Conservation (phyloP, 2,888 invertebrate species). For the Zaprionus obscuricornis region DNA sequence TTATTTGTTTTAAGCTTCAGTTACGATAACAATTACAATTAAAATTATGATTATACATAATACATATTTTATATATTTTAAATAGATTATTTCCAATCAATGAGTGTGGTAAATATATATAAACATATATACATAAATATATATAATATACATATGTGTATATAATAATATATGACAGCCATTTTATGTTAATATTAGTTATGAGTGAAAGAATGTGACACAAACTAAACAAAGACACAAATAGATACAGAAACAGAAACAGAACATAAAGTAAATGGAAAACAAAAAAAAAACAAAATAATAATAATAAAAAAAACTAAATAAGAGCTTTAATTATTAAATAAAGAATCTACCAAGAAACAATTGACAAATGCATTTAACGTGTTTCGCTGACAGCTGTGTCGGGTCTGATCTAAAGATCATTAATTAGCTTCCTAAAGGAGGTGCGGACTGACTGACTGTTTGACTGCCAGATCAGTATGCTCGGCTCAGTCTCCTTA, state of each 20-base stretch:
- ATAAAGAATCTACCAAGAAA: slow-evolving; percentile 70
- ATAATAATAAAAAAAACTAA: slow-evolving; percentile 56
- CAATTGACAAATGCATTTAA: slow-evolving; percentile 38
- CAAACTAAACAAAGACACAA: slow-evolving; percentile 2
- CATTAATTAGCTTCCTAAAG: slow-evolving; percentile 59
- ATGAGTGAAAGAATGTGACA: slow-evolving; percentile 28
- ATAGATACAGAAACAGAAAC: background rate
- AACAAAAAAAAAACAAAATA: slow-evolving; percentile 26
- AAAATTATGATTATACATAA: slow-evolving; percentile 22
- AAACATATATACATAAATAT: slow-evolving; percentile 31
- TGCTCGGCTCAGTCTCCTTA: background rate
- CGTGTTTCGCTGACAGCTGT: slow-evolving; percentile 52
- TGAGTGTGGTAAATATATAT: slow-evolving; percentile 41
- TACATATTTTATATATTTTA: slow-evolving; percentile 63
- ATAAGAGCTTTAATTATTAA: slow-evolving; percentile 80
- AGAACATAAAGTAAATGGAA: slow-evolving; percentile 27
- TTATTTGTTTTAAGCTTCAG: slow-evolving; percentile 41
- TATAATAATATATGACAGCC: slow-evolving; percentile 34
- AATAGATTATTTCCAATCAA: slow-evolving; percentile 61
- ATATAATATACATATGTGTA: slow-evolving; percentile 32
- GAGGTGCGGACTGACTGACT: slow-evolving; percentile 8
- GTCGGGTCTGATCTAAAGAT: slow-evolving; percentile 50
- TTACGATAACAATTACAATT: slow-evolving; percentile 28
- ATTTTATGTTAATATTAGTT: slow-evolving; percentile 64
- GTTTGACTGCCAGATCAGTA: too few species aligned